A percentile compares a stretch with the other conserved stretches of the same genome.
Evolutionary conservation across 2,888 invertebrate genomes (phyloP).

Genomic region (Craniophora ligustri): DNA sequence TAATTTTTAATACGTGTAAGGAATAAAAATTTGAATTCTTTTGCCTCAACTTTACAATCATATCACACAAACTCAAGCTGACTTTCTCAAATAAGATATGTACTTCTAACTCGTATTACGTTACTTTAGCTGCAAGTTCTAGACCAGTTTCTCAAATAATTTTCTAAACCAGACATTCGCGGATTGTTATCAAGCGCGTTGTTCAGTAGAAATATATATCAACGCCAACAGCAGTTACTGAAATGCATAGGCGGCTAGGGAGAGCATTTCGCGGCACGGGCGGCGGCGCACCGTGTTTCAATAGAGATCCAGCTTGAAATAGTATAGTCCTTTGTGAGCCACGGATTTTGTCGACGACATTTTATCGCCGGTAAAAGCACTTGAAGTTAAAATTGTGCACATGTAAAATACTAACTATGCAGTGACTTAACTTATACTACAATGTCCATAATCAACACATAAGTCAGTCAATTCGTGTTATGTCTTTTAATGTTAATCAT

Average conservation of each 20-base stretch:
- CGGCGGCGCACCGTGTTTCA: constrained; percentile 27
- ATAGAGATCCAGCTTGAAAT: constrained; percentile 22
- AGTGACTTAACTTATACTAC: background rate
- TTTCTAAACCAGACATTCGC: background rate
- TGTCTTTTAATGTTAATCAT: no score
- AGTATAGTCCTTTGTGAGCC: constrained; percentile 32
- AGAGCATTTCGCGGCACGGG: constrained; percentile 8
- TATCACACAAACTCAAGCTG: background rate
- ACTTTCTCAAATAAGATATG: background rate
- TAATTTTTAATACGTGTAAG: no score
- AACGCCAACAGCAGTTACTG: constrained; percentile 24
- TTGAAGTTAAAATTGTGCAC: constrained; percentile 46
- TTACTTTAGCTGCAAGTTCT: no score
- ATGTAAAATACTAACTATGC: constrained; percentile 31
- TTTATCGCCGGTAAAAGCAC: constrained; percentile 47
- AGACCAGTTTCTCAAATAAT: background rate
- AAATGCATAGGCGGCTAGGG: constrained; percentile 24
- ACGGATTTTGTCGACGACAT: constrained; percentile 42
- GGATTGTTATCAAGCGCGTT: constrained; percentile 7
- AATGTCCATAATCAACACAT: background rate
- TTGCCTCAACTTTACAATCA: no score
- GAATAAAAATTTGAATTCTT: no score
- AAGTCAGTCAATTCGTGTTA: background rate
- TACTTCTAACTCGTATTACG: no score
- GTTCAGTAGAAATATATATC: constrained; percentile 19